Base-by-base conservation (phyloP, 2,797 vertebrate genomes). In the Sternotherus odoratus region DNA sequence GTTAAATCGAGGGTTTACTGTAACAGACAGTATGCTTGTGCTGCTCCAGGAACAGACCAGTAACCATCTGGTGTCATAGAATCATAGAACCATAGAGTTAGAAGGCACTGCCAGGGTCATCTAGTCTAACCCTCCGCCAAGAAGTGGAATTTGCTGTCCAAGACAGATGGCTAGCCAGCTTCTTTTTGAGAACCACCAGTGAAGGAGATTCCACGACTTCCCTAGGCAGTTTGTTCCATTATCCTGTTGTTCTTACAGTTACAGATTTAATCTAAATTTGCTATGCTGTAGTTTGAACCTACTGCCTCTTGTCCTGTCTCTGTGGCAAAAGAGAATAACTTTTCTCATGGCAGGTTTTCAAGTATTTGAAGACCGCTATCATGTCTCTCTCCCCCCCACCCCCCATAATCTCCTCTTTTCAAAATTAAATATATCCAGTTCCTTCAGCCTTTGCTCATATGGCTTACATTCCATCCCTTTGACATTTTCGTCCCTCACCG, bases 21-120 rank as follows among this genome's bases (percentile, higher is more conserved):
- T n/a, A 23, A 28, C 46, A 57, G 66, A 82, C 89, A 49, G 26
- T 1, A 26, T 0, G 1, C 88, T 15, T 0, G 0, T 8, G 26
- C 74, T 89, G 49, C 5, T 0, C 0, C 0, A 24, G 85, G 5
- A 26, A 56, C 15, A 36, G n/a, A 17, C 11, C 23, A 39, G 11
- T 72, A 72, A 43, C 66, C 36, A 43, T 39, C 43, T 24, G 39
- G 5, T 72, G 66, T 43, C 36, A 43, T 16, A 63, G 57, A 16
- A 33, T 33, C 57, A 28, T 11, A 26, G 54, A 57, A 5, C 56
- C 56, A 57, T 15, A 63, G 15, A 7, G 15, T 15, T 63, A 15
- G 15, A n/a, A 63, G 30, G 33, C 30, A 16, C 7, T 63, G 30
- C 33, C 33, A n/a, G 60, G 28, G 33, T 36, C 13, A 66, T 36